phyloP scores from a whole-genome alignment of 1,140 invertebrate species.

The Nautilus pompilius region DNA sequence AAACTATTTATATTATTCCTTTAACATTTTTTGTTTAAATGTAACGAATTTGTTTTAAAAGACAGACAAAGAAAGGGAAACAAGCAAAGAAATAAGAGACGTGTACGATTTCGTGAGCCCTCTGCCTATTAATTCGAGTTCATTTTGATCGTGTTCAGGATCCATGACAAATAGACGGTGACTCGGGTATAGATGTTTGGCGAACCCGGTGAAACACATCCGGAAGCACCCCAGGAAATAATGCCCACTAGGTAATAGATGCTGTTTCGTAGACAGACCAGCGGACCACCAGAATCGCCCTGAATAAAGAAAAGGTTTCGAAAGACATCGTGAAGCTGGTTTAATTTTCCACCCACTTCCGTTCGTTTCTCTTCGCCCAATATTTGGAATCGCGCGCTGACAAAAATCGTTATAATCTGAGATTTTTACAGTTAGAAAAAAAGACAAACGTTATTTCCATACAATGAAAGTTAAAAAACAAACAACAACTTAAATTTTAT shows the following conservation, averaged over 20 bases:
- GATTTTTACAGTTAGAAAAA: too few species aligned
- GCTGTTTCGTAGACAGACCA: constrained; percentile 62
- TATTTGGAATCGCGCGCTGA: constrained; percentile 24
- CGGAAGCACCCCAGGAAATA: constrained; percentile 85
- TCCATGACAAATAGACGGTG: constrained; percentile 86
- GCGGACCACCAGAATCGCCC: constrained; percentile 90
- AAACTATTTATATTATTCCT: too few species aligned
- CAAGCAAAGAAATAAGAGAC: too few species aligned
- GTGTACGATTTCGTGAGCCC: too few species aligned
- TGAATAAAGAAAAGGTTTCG: constrained; percentile 38
- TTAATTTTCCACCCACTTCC: constrained; percentile 32
- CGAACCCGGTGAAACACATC: constrained; percentile 77
- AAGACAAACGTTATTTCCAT: too few species aligned
- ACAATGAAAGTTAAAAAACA: too few species aligned
- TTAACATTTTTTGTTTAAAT: too few species aligned
- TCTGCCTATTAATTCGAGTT: too few species aligned
- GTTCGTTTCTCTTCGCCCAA: constrained; percentile 17
- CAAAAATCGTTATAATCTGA: too few species aligned
- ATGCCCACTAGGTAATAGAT: constrained; percentile 70
- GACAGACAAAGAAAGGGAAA: too few species aligned
- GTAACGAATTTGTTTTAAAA: too few species aligned
- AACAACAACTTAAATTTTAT: too few species aligned
- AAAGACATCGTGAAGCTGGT: constrained; percentile 35
- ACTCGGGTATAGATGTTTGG: constrained; percentile 78
- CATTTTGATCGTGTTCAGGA: constrained; percentile 38